Percentiles rank a stretch among this genome's conserved stretches.
phyloP scores from a whole-genome alignment of 1,140 invertebrate genomes.

The Drosophila eugracilis region DNA sequence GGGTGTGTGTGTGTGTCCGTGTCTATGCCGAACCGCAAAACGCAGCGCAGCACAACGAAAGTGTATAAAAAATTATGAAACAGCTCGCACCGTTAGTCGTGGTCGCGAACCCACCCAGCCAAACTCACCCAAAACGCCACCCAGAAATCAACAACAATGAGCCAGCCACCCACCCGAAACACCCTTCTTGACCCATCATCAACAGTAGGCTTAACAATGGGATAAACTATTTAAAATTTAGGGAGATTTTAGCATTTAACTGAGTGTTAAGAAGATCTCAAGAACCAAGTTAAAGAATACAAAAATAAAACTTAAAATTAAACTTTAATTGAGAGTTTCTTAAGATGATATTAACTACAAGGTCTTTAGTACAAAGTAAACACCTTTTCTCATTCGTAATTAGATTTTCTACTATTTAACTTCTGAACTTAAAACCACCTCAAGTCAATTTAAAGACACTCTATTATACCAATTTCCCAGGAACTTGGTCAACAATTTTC shows the following conservation, averaged over 20 bases:
- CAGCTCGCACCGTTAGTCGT: constrained; percentile 63
- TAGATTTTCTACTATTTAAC: not conserved
- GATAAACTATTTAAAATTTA: not conserved
- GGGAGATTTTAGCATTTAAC: too few species aligned
- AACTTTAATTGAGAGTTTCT: too few species aligned
- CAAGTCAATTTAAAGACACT: not conserved
- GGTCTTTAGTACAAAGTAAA: too few species aligned
- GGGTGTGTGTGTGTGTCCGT: too few species aligned
- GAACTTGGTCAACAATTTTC: not conserved
- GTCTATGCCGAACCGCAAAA: constrained; percentile 71
- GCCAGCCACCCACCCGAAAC: constrained; percentile 12
- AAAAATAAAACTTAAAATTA: too few species aligned
- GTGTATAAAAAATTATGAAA: constrained; percentile 83
- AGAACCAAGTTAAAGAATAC: too few species aligned
- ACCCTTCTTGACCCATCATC: constrained; percentile 37
- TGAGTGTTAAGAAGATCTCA: too few species aligned
- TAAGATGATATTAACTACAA: too few species aligned
- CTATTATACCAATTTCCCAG: not conserved
- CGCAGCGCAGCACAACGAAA: constrained; percentile 70
- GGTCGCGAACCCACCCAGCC: constrained; percentile 38
- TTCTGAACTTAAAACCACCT: not conserved
- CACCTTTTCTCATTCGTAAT: too few species aligned
- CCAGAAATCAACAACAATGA: not conserved
- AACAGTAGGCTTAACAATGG: constrained; percentile 25
- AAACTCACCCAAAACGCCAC: constrained; percentile 1